Evolutionary conservation across 2,797 vertebrate genomes (phyloP).

Genomic region (Champsocephalus gunnari): DNA sequence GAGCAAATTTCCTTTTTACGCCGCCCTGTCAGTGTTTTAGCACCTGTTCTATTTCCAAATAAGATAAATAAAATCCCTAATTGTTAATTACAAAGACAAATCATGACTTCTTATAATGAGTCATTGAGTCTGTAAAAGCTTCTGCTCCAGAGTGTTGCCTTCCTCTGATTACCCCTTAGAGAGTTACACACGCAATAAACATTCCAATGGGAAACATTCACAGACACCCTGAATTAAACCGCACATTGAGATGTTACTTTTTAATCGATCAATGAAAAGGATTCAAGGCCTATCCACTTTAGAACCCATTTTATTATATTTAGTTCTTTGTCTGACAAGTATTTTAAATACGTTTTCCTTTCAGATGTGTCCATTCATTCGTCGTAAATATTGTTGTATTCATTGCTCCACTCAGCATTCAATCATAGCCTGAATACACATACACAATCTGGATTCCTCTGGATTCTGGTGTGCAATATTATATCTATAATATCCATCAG

Average conservation of each 20-base stretch:
- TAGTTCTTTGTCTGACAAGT: too few species aligned
- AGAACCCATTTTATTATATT: background rate
- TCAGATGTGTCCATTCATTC: too few species aligned
- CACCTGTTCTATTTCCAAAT: conserved; percentile 29
- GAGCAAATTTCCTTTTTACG: conserved; percentile 9
- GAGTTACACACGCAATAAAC: conserved; percentile 20
- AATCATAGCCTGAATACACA: too few species aligned
- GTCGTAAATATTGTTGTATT: too few species aligned
- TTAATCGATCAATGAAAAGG: background rate
- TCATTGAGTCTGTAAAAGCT: conserved; percentile 59
- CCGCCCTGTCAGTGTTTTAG: conserved; percentile 3
- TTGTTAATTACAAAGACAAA: conserved; percentile 67
- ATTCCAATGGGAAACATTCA: conserved; percentile 21
- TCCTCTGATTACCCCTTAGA: conserved; percentile 49
- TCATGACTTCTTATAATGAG: conserved; percentile 55
- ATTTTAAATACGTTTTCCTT: too few species aligned
- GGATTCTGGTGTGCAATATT: too few species aligned
- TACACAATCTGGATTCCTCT: too few species aligned
- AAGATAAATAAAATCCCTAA: conserved; percentile 48
- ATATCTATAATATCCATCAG: too few species aligned
- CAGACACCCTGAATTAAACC: background rate
- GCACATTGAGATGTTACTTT: background rate
- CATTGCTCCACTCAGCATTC: too few species aligned
- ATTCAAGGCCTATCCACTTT: background rate
- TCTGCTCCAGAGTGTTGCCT: conserved; percentile 37